Conservation (phyloP, 35 echinoderm and acorn worm species). For the Apostichopus californicus region DNA sequence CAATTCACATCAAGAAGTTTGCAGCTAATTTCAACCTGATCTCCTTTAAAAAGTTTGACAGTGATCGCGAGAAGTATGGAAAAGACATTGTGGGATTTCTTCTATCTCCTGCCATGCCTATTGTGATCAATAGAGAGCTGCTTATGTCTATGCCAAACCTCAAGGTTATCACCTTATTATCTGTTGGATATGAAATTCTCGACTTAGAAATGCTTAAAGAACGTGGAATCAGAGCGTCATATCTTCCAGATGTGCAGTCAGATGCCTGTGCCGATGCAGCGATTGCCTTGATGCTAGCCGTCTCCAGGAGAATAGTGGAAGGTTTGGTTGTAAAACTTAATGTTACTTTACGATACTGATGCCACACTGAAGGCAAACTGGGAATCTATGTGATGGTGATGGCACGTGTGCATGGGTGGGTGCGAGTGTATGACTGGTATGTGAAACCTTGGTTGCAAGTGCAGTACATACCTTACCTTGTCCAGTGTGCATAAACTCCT, state of each 20-base stretch:
- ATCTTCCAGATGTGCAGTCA: background rate
- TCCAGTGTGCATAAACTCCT: too few species aligned
- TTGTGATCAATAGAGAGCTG: background rate
- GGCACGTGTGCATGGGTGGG: too few species aligned
- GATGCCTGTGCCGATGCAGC: background rate
- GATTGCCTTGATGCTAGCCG: background rate
- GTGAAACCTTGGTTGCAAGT: too few species aligned
- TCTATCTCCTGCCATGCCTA: background rate
- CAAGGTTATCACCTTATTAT: background rate
- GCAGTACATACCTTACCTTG: too few species aligned
- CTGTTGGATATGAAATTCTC: background rate
- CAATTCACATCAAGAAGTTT: too few species aligned
- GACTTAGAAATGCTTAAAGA: background rate
- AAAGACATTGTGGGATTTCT: background rate
- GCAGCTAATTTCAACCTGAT: background rate
- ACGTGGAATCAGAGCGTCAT: background rate
- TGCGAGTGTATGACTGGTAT: too few species aligned
- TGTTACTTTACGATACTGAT: too few species aligned
- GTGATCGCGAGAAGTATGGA: background rate
- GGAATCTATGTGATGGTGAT: too few species aligned
- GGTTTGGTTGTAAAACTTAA: background rate
- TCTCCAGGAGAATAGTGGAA: constrained; percentile 1
- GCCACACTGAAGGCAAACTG: too few species aligned
- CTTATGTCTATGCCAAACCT: background rate
- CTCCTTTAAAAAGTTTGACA: background rate